phyloP scores from a whole-genome alignment of 2,113 vertebrate species.

The Psittacula cyanocephala region DNA sequence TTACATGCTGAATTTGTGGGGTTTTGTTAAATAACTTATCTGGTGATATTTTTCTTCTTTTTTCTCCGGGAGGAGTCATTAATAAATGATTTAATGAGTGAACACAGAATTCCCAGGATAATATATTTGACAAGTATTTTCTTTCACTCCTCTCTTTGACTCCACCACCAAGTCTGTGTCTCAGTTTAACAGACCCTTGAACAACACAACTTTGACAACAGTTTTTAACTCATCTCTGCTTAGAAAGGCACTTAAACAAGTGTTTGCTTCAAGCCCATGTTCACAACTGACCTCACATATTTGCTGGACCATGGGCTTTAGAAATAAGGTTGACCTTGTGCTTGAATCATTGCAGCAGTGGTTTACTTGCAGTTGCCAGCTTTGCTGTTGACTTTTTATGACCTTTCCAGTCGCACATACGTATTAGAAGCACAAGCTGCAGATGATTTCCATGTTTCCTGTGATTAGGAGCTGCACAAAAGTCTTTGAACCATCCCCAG shows the following conservation, averaged over 20 bases:
- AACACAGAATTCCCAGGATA: constrained; percentile 18
- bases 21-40: constrained; percentile 45
- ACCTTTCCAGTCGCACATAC: neutral
- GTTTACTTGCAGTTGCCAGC: neutral
- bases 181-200: neutral
- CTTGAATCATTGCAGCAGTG: neutral
- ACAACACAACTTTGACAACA: neutral
- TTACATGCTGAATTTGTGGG: constrained; percentile 24
- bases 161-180: neutral
- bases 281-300: neutral
- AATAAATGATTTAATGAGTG: constrained; percentile 37
- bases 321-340: neutral
- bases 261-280: neutral
- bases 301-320: neutral
- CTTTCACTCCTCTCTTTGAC: neutral
- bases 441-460: neutral
- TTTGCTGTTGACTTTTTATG: neutral
- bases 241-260: neutral
- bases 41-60: neutral
- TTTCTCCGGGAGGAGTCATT: neutral
- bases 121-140: constrained; percentile 7
- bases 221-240: neutral
- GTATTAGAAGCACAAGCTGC: neutral
- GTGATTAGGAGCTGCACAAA: neutral
- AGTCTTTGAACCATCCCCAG: neutral